A percentile compares a stretch with the other conserved stretches of the same genome.
Conservation (phyloP, 2,888 invertebrate genomes). For the Tachina lurida region DNA sequence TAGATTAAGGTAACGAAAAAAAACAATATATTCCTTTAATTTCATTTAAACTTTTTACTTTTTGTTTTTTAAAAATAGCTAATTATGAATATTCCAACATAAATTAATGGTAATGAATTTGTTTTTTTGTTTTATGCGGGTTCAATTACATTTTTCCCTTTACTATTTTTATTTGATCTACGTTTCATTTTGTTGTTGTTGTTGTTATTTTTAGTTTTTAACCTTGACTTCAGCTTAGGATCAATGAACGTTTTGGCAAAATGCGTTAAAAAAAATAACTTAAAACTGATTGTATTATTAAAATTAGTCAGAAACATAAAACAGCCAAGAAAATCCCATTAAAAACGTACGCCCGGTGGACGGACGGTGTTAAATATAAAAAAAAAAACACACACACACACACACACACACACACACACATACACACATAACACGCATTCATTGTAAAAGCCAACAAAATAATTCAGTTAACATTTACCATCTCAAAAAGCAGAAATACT, state of each 20-base stretch:
- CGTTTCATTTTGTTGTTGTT: slow-evolving; percentile 22
- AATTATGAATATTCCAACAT: slow-evolving; percentile 6
- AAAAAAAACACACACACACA: background rate
- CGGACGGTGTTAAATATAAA: slow-evolving; percentile 6
- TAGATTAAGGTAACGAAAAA: background rate
- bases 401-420: background rate
- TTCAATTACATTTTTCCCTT: slow-evolving; percentile 29
- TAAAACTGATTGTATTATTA: slow-evolving; percentile 66
- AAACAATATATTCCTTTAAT: background rate
- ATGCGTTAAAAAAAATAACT: slow-evolving; percentile 62
- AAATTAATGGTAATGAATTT: slow-evolving; percentile 21
- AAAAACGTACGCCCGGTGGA: slow-evolving; percentile 28
- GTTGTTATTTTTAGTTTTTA: slow-evolving; percentile 67
- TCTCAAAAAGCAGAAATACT: slow-evolving; percentile 2
- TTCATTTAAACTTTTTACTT: background rate
- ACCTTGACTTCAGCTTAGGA: slow-evolving; percentile 78
- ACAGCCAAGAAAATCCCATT: slow-evolving; percentile 28
- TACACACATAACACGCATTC: background rate
- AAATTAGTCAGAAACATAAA: slow-evolving; percentile 65
- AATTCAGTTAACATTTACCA: slow-evolving; percentile 11
- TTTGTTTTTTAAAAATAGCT: background rate
- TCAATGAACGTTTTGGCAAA: slow-evolving; percentile 81
- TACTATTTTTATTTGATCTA: slow-evolving; percentile 19
- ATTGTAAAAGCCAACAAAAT: background rate
- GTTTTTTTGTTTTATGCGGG: slow-evolving; percentile 9